Conservation (phyloP, 2,797 vertebrate genomes). For the Aplochiton taeniatus region DNA sequence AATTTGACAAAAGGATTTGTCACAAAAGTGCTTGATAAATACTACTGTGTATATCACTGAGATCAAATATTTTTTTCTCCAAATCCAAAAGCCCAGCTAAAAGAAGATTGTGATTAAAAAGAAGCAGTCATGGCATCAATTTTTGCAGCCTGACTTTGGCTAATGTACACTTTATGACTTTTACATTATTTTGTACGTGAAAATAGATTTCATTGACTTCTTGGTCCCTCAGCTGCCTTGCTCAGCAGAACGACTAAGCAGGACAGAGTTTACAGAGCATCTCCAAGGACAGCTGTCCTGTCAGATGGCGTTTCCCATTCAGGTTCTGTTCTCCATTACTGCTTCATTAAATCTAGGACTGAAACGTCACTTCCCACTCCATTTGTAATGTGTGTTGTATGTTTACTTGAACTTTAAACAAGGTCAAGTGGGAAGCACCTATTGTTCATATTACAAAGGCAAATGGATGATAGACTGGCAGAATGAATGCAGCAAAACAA, state of each 20-base stretch:
- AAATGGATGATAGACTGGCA: not conserved
- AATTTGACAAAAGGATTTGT: too few species aligned
- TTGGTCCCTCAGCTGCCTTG: slow-evolving; percentile 7
- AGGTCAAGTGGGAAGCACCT: not conserved
- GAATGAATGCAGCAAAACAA: too few species aligned
- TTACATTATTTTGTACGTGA: slow-evolving; percentile 34
- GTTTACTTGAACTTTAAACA: not conserved
- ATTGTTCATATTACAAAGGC: not conserved
- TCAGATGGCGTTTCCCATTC: slow-evolving; percentile 59
- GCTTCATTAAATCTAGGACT: slow-evolving; percentile 48
- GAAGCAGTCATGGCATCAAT: too few species aligned
- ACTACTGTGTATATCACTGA: too few species aligned
- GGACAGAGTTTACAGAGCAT: slow-evolving; percentile 33
- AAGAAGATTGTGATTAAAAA: too few species aligned
- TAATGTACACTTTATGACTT: slow-evolving; percentile 36
- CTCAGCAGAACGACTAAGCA: slow-evolving; percentile 39
- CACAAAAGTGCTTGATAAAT: too few species aligned
- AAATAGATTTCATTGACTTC: slow-evolving; percentile 56
- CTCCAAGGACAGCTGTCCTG: slow-evolving; percentile 60
- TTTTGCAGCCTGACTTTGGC: slow-evolving; percentile 24
- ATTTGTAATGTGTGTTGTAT: too few species aligned
- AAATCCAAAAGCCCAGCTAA: too few species aligned
- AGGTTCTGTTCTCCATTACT: slow-evolving; percentile 44
- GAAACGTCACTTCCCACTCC: slow-evolving; percentile 22
- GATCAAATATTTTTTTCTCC: too few species aligned